Base-by-base conservation (phyloP, 2,888 invertebrate species). In the Eupeodes luniger region DNA sequence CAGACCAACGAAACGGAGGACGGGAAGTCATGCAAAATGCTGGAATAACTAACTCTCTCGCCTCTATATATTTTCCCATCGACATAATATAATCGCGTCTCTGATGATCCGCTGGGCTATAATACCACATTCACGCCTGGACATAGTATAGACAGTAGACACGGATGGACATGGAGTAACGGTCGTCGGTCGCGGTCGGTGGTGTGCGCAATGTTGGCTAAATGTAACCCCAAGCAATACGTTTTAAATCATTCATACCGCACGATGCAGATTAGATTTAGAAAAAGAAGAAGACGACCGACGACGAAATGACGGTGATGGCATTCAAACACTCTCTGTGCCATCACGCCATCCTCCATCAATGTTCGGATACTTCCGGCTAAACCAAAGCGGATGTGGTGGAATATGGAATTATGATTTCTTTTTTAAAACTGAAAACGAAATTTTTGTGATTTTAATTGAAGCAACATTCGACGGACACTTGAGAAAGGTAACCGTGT, bases 41-140 rank as follows among this genome's bases (percentile, higher is more conserved):
- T 84, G 40, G 40, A 40, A 40, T 40, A 40, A 40, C 40, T 27
- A 84, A 87, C 87, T 87, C 86, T 86, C 81, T 88, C 69, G 77
- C 81, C 76, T 84, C 47, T 51, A 62, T 19, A 78, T 34, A 84
- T 87, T 87, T 87, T 87, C 87, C 87, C 87, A 87, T 87, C 87
- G 67, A 87, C 76, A 78, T 72, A 16, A 70, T 55, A 40, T 40
- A 40, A 40, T 40, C 40, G 40, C 40, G 57, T 19, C 66, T 53
- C 40, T 40, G 40, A 40, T 40, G 49, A 51, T 59, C 27, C 27
- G 66, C 64, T 27, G 10, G 44, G 55, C 51, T 53, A 62, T 86
- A 84, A 88, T 80, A 81, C 84, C 84, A 84, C 81, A 84, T 88
- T 88, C 87, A 88, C 84, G 84, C 87, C 87, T 87, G 83, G 77